These are phyloP conservation scores for Metallyticus violacea DNA, from an alignment of 2,888 invertebrate species.

Conservation along the genomic window DNA sequence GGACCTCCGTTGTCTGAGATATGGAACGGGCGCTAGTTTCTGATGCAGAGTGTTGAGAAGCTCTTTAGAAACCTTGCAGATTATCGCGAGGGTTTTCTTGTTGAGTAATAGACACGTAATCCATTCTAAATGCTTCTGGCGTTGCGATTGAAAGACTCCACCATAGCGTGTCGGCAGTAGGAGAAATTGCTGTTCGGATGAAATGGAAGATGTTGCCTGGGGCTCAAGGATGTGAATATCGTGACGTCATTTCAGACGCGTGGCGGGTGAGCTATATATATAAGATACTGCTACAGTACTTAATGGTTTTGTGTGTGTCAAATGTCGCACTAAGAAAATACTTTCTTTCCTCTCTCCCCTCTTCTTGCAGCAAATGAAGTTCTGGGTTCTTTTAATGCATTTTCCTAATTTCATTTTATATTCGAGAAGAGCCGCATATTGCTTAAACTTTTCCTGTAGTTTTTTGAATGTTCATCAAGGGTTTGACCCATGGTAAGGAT, in stretches of 20 bases:
- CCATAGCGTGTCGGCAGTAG: background rate
- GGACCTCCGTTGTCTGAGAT: background rate
- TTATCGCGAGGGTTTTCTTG: background rate
- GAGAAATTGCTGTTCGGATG: constrained; percentile 9
- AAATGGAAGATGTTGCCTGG: constrained; percentile 29
- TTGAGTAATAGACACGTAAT: constrained; percentile 13
- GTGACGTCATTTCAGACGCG: constrained; percentile 5
- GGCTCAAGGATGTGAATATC: constrained; percentile 3
- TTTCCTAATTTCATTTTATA: background rate
- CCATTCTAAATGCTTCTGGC: constrained; percentile 13
- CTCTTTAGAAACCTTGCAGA: background rate
- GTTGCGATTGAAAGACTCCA: constrained; percentile 20
- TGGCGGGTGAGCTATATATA: background rate
- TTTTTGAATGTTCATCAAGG: no score
- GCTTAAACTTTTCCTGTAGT: no score
- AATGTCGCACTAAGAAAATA: background rate
- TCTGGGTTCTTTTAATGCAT: background rate
- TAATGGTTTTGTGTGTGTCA: background rate
- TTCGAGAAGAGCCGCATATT: background rate
- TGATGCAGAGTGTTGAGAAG: background rate
- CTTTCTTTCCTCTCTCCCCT: background rate
- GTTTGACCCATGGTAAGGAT: no score
- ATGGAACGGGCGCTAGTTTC: background rate
- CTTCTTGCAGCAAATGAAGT: background rate
- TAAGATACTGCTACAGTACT: background rate